Conservation (phyloP, 2,797 vertebrate genomes). For the Toxotes lorentzi region DNA sequence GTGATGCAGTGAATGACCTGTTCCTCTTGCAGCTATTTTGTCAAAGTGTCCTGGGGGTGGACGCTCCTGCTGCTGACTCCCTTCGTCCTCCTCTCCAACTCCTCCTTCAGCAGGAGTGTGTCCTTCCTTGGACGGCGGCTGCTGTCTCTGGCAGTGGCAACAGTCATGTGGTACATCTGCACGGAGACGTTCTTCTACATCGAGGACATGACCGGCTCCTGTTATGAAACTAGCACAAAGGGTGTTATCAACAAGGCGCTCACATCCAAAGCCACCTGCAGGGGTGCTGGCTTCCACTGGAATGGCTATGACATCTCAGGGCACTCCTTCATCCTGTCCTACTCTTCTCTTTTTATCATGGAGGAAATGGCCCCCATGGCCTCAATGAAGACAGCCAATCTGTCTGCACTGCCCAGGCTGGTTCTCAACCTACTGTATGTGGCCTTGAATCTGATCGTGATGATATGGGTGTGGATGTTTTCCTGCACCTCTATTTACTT, state of each 20-base stretch:
- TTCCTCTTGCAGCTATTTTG: slow-evolving; percentile 89
- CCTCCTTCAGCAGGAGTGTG: slow-evolving; percentile 73
- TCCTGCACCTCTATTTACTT: slow-evolving; percentile 94
- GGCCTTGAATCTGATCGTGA: slow-evolving; percentile 86
- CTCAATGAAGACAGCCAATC: slow-evolving; percentile 66
- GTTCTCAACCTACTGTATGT: slow-evolving; percentile 86
- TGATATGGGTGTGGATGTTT: slow-evolving; percentile 95
- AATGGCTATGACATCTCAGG: slow-evolving; percentile 94
- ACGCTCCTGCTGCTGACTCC: slow-evolving; percentile 92
- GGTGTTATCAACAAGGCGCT: slow-evolving; percentile 59
- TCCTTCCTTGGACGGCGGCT: slow-evolving; percentile 83
- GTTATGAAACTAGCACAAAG: slow-evolving; percentile 72
- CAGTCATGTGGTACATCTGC: slow-evolving; percentile 89
- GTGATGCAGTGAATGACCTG: neutral
- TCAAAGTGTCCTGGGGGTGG: slow-evolving; percentile 97
- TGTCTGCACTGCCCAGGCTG: slow-evolving; percentile 50
- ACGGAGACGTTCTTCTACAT: slow-evolving; percentile 88
- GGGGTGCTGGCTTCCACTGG: slow-evolving; percentile 87
- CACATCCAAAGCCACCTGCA: slow-evolving; percentile 86
- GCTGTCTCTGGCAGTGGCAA: slow-evolving; percentile 88
- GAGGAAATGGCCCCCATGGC: slow-evolving; percentile 91
- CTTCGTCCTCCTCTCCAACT: slow-evolving; percentile 90
- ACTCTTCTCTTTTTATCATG: slow-evolving; percentile 91
- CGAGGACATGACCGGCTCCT: slow-evolving; percentile 89
- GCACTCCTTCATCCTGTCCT: slow-evolving; percentile 94